Evolutionary conservation across 2,888 invertebrate species (phyloP), one percentile per base, ranked within the genome.

Genomic region (Oxycera nigricornis): DNA sequence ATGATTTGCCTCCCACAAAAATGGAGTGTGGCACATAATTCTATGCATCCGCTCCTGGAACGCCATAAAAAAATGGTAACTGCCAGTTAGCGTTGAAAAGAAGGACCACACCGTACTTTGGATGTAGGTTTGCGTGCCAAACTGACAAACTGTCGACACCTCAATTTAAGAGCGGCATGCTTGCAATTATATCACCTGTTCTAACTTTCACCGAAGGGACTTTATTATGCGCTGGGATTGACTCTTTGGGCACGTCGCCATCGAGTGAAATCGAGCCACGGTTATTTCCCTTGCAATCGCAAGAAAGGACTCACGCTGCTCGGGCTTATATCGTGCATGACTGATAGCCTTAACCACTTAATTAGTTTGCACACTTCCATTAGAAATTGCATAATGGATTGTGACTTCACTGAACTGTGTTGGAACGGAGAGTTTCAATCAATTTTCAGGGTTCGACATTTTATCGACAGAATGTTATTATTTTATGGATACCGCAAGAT

Each of bases 91-190:
- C 70, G 35, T 70, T 70, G 70, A 70, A 55, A 70, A 70, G 52
- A 31, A 55, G 24, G 55, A 72, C 55, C 50, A 70, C 65, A 17
- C 50, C 50, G 22, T 50, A 26, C 3, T 31, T 30, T 30, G 31
- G 55, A 73, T 73, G 59, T 68, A 55, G 73, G 75, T 50, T 75
- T 68, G 75, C 73, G 75, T 75, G 75, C 65, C 73, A 73, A 61
- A 73, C 75, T 75, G 75, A 75, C 75, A 75, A 73, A 67, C 75
- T 75, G 75, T 75, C 75, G 73, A 73, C 75, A 73, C 75, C 67
- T 73, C 73, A 75, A 75, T 75, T 75, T 75, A 59, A 52, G 59
- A 59, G 31, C 70, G 22, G 65, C 59, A 30, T 67, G 73, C 57
- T 67, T 73, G 75, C 73, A 75, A 75, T 75, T 75, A 75, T 68